A percentile compares a stretch with the other conserved stretches of the same genome.
Conservation (phyloP, 1,140 invertebrate genomes). For the Trichonephila clavata region DNA sequence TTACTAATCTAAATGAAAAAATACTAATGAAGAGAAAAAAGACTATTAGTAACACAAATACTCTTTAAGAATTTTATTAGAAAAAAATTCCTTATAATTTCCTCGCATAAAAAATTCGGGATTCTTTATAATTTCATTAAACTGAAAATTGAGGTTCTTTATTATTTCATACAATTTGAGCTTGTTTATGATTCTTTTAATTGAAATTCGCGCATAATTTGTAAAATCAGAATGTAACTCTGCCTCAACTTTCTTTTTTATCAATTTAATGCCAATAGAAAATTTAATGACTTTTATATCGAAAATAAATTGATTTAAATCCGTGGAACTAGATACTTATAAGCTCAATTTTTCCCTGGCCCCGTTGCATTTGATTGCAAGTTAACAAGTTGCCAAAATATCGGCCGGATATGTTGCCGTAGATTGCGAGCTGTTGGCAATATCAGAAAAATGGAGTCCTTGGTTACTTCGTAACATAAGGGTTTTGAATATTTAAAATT, state of each 20-base stretch:
- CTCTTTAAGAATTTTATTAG: too few relatives aligned
- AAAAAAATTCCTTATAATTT: too few relatives aligned
- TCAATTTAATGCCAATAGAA: background rate
- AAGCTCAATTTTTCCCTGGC: conserved; percentile 34
- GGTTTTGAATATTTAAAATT: conserved; percentile 74
- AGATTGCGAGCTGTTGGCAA: conserved; percentile 2
- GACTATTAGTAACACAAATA: too few relatives aligned
- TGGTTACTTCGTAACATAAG: conserved; percentile 22
- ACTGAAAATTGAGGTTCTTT: too few relatives aligned
- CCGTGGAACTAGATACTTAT: background rate
- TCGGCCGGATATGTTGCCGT: background rate
- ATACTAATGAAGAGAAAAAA: too few relatives aligned
- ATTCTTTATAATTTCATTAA: too few relatives aligned
- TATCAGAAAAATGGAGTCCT: conserved; percentile 57
- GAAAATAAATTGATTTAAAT: background rate
- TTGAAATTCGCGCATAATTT: too few relatives aligned
- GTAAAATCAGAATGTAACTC: too few relatives aligned
- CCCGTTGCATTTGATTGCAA: conserved; percentile 22
- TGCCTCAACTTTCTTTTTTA: background rate
- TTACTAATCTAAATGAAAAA: too few relatives aligned
- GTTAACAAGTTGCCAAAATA: conserved; percentile 58
- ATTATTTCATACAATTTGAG: too few relatives aligned
- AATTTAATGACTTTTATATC: background rate
- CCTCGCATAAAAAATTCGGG: too few relatives aligned
- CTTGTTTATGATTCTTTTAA: too few relatives aligned